phyloP scores from a whole-genome alignment of 1,140 invertebrate species.

The Eubasilissa regina region DNA sequence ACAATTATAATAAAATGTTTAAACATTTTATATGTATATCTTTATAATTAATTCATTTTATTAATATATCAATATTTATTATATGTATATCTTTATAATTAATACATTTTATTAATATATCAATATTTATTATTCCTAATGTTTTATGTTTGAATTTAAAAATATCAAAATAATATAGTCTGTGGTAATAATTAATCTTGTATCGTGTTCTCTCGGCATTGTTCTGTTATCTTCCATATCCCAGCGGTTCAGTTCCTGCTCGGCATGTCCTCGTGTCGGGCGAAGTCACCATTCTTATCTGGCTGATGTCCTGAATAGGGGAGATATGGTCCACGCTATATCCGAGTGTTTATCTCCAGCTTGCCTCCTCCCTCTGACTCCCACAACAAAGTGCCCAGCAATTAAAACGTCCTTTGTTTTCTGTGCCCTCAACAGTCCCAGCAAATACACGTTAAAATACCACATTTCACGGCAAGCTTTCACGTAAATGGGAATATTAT shows the following conservation, averaged over 20 bases:
- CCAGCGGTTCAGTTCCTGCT: not conserved
- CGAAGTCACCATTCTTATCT: slow-evolving; percentile 6
- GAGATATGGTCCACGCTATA: slow-evolving; percentile 13
- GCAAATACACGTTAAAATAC: slow-evolving; percentile 1
- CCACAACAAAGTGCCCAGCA: slow-evolving; percentile 27
- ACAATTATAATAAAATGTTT: too few relatives aligned
- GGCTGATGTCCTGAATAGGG: not conserved
- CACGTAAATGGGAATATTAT: too few relatives aligned
- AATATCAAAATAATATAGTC: too few relatives aligned
- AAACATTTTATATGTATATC: too few relatives aligned
- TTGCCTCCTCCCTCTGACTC: not conserved
- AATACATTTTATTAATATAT: too few relatives aligned
- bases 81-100: too few relatives aligned
- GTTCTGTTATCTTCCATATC: not conserved
- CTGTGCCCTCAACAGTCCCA: not conserved
- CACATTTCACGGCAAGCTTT: too few relatives aligned
- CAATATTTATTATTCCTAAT: too few relatives aligned
- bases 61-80: too few relatives aligned
- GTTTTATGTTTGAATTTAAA: too few relatives aligned
- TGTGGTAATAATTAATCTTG: not conserved
- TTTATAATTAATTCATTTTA: too few relatives aligned
- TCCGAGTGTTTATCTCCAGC: slow-evolving; percentile 4
- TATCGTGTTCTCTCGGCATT: not conserved
- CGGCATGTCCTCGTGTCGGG: not conserved
- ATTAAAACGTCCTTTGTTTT: slow-evolving; percentile 24